phyloP scores from a whole-genome alignment of 2,888 invertebrate genomes.

The Rhabditoides inermis region DNA sequence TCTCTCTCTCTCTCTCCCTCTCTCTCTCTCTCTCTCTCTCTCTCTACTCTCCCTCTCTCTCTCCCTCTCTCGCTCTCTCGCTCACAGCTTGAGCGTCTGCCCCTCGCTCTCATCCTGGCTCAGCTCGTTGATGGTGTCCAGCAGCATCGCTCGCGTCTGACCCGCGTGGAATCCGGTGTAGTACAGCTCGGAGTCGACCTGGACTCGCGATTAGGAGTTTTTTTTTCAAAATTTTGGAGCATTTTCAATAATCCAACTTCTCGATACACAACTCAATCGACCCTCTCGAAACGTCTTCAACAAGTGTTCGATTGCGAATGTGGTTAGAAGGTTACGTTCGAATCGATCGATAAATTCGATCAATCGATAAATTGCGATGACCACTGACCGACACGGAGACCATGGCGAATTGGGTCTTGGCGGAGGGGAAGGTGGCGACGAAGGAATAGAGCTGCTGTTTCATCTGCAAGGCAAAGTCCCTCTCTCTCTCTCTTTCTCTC shows the following conservation, averaged over 20 bases:
- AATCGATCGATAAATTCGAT: no score
- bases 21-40: background rate
- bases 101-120: slow-evolving; percentile 22
- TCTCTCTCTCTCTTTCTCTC: background rate
- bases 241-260: no score
- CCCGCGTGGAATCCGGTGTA: slow-evolving; percentile 30
- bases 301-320: no score
- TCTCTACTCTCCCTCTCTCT: background rate
- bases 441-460: slow-evolving; percentile 23
- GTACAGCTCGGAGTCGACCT: slow-evolving; percentile 29
- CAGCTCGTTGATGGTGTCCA: slow-evolving; percentile 14
- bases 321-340: no score
- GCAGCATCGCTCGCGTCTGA: slow-evolving; percentile 16
- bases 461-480: slow-evolving; percentile 12
- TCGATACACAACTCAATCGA: no score
- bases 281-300: no score
- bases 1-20: no score
- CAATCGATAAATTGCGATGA: background rate
- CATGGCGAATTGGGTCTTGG: slow-evolving; percentile 22
- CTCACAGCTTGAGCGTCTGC: slow-evolving; percentile 21
- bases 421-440: slow-evolving; percentile 16
- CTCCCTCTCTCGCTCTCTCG: background rate
- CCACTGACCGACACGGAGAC: slow-evolving; percentile 15
- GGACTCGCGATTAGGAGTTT: no score
- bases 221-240: no score